phyloP scores from a whole-genome alignment of 2,797 vertebrate species.

The Hydrolagus colliei region DNA sequence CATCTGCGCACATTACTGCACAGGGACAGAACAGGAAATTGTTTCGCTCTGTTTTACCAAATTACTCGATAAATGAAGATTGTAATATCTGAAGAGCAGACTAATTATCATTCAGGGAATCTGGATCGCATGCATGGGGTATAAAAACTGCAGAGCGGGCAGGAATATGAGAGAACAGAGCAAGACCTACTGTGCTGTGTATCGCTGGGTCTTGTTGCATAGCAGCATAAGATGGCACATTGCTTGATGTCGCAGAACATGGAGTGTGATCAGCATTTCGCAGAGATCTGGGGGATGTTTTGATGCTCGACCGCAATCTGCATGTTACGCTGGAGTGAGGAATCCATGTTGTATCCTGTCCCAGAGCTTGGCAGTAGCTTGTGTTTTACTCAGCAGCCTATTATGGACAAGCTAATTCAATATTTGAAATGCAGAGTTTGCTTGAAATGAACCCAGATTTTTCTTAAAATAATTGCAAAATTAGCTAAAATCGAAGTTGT shows the following conservation, averaged over 20 bases:
- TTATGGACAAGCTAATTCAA: background rate
- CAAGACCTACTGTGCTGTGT: background rate
- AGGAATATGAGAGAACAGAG: background rate
- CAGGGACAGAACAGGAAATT: background rate
- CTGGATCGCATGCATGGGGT: background rate
- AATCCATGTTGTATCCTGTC: background rate
- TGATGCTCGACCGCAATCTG: background rate
- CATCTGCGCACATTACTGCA: slow-evolving; percentile 13
- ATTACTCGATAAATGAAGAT: background rate
- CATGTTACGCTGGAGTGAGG: background rate
- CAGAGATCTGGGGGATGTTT: background rate
- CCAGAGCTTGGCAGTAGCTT: background rate
- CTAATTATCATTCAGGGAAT: background rate
- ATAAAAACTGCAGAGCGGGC: background rate
- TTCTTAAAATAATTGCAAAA: background rate
- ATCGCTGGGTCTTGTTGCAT: too few relatives aligned
- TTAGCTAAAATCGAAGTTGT: too few relatives aligned
- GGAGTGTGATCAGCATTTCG: background rate
- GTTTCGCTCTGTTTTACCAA: background rate
- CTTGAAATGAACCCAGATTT: background rate
- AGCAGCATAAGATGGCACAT: background rate
- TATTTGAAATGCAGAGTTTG: background rate
- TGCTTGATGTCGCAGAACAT: background rate
- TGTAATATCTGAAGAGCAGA: background rate
- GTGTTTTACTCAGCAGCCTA: too few relatives aligned